Conservation (phyloP, 92 coral and sea anemone genomes). For the Phymanthus crucifer region DNA sequence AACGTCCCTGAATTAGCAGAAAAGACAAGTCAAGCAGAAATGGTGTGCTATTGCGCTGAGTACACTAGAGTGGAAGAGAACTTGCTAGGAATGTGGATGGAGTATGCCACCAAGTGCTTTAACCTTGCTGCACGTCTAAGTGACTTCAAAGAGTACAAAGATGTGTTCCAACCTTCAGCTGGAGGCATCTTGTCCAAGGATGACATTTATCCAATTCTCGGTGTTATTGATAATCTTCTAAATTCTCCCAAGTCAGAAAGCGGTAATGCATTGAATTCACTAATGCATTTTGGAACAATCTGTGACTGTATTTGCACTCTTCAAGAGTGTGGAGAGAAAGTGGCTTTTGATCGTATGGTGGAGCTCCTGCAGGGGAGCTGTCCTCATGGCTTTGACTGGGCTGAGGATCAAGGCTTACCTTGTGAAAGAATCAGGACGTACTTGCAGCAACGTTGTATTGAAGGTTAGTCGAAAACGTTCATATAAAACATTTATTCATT, state of each 20-base stretch:
- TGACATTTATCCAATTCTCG: conserved; percentile 74
- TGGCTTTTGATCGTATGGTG: conserved; percentile 63
- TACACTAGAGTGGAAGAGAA: conserved; percentile 60
- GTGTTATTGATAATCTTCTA: conserved; percentile 71
- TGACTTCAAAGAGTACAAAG: conserved; percentile 91
- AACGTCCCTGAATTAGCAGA: conserved; percentile 56
- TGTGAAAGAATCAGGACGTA: conserved; percentile 54
- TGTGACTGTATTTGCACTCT: conserved; percentile 88
- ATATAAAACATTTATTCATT: no score
- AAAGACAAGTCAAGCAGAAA: conserved; percentile 61
- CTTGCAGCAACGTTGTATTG: conserved; percentile 40
- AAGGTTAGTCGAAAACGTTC: conserved; percentile 36
- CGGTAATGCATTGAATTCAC: conserved; percentile 60
- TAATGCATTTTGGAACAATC: conserved; percentile 76
- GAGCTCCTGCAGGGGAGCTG: conserved; percentile 62
- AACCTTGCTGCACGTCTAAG: conserved; percentile 83
- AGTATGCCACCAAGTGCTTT: conserved; percentile 81
- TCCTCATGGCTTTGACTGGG: conserved; percentile 88
- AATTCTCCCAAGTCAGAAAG: conserved; percentile 47
- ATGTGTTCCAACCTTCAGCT: conserved; percentile 85
- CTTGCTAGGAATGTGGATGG: conserved; percentile 52
- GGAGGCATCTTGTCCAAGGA: conserved; percentile 69
- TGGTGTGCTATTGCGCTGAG: conserved; percentile 60
- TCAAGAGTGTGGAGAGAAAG: conserved; percentile 85
- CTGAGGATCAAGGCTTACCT: conserved; percentile 71